Evolutionary conservation across 2,888 invertebrate genomes (phyloP), one percentile per base, ranked within the genome.

Genomic region (Unio delphinus): DNA sequence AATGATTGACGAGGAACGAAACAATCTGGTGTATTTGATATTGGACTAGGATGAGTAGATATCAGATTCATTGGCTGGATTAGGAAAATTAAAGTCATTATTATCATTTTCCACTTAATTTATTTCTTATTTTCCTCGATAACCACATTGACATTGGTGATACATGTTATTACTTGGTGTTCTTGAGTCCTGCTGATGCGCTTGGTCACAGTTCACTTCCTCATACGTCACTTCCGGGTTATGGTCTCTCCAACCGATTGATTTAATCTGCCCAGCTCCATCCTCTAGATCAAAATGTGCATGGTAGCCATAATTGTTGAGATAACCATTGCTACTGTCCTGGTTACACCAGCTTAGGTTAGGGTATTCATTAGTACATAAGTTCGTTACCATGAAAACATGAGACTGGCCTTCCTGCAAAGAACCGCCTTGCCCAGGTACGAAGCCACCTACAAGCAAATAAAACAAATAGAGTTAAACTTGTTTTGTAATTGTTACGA

Each of bases 261-360:
- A 23, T 6, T 17, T 58, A 5, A 81, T 61, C 68, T 81, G 82
- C 7, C 67, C 61, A 0, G 64, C 77, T 20, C 79, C 79, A 64
- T 79, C 69, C 70, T 81, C 80, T 8, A 82, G 68, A 34, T 82
- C 82, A 67, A 82, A 81, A 62, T 82, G 82, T 15, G 63, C 67
- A 2, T 68, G 74, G 58, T 82, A 81, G 4, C 79, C 81, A 54
- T 74, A 76, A n/a, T 72, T 70, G 59, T 79, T 81, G 0, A n/a
- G 20, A 56, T 73, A 69, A 6, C 73, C 67, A 28, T 72, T 70
- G 5, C 71, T 69, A 6, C 23, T 26, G 1, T 74, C 55, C 56
- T 84, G 83, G 8, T 73, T 80, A 61, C 86, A 84, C 84, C 86
- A 84, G 18, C 77, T 68, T n/a, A 75, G 67, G 64, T 86, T 86